Base-by-base conservation (phyloP, 2,888 invertebrate genomes). In the Caenorhabditis sinica region DNA sequence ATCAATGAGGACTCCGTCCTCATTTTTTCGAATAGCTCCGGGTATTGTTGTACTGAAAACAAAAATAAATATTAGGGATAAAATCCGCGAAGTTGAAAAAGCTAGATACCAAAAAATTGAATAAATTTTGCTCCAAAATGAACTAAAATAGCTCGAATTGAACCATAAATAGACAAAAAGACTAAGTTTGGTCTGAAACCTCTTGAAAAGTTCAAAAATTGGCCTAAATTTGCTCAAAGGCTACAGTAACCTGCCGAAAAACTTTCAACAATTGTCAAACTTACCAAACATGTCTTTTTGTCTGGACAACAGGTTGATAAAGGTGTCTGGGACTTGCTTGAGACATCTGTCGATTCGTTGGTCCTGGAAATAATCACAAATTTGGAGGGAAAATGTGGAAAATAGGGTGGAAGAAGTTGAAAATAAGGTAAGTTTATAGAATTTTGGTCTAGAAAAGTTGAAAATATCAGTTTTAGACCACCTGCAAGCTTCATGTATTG, bases 1-100 rank as follows among this genome's bases (percentile, higher is more conserved):
- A 88, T 85, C 66, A 85, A 51, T 23, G 84, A 87, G 9, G 85
- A 85, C 49, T 90, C 86, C 0, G 90, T 86, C 40, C 91, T 82
- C 88, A 92, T 88, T 25, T 91, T 89, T 13, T 89, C 76, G 73
- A 92, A 92, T 28, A 91, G 82, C 63, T 91, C 92, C 40, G 92
- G 92, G 80, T 91, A 92, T 66, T 88, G 86, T 79, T 90, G 88
- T 43, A 92, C 86, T 66, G 88, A 79, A 86, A 80, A 36, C 8
- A 13, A 40, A 13, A 40, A 40, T 11, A 40, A 11, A 40, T n/a
- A 13, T n/a, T 20, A 36, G 36, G 25, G 13, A 51, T 40, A n/a
- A 45, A 60, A 28, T 33, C n/a, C n/a, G n/a, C n/a, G n/a, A n/a
- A 13, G 23, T n/a, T 56, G 60, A 28, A 15, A 45, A 45, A 9